Base-by-base conservation (phyloP, 2,888 invertebrate genomes). In the Tryphoninae sp. region DNA sequence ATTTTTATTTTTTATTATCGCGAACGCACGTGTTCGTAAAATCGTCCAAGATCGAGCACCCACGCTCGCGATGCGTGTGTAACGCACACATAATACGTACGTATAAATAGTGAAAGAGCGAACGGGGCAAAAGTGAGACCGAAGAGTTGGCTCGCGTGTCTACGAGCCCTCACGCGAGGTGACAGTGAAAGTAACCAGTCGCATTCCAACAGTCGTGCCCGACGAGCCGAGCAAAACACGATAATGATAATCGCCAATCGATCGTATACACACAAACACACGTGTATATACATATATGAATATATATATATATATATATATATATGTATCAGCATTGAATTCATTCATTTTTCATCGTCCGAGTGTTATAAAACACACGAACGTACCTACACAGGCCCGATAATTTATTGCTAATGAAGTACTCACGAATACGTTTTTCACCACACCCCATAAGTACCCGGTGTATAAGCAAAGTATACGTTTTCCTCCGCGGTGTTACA, bases 151-250 rank as follows among this genome's bases (percentile, higher is more conserved):
- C 83, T 84, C 81, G 83, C 83, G 83, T 84, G 84, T 84, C 83
- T 79, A 83, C 68, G 80, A 80, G 77, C 61, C 82, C 85, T 85
- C 86, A 86, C 86, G 87, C 87, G 86, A 87, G 86, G 86, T 89
- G 90, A 90, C 90, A 89, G 89, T 90, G 90, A 89, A 89, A 89
- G 89, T 90, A 83, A 83, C 84, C 86, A 89, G 88, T 89, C 86
- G 84, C 89, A 88, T 89, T 88, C 88, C 87, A 68, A 85, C 84
- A 86, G 86, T 83, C 80, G 72, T 74, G 73, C 61, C 61, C 84
- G 85, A 79, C 82, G 80, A 84, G 86, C 84, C 83, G 78, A 80
- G 82, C 33, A 80, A 84, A 85, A 80, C 84, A 80, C 83, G 80
- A 87, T 84, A 82, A 85, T 79, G 80, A 82, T 84, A 85, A 85